Evolutionary conservation across 2,888 invertebrate genomes (phyloP), one percentile per base, ranked within the genome.

Genomic region (Agrotis ipsilon): DNA sequence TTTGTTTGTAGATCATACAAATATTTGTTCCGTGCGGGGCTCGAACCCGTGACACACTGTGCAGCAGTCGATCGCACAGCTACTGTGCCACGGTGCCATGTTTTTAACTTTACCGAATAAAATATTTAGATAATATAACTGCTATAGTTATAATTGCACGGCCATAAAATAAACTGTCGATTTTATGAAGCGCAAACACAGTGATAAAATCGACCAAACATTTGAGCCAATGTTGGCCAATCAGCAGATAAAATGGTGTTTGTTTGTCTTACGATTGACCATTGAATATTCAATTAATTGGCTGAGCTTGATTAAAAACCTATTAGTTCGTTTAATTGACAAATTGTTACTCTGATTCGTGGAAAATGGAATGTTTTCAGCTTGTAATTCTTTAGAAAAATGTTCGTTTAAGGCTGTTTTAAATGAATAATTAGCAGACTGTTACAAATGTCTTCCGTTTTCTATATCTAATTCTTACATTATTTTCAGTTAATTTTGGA

Each of bases 271-370:
- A 27, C 27, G 51, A 65, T 72, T 70, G 52, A 32, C 24, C 45
- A 55, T 52, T 67, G 48, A 76, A 80, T 65, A 67, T 72, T 69
- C 39, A 57, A 49, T 57, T 57, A 67, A 62, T 80, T 72, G 45
- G 21, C 52, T 16, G 14, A 21, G 68, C 19, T 61, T 71, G 21
- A 63, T 75, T 46, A 21, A 70, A 68, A 68, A 21, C 19, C 27
- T 3, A 67, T 59, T 24, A 59, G 13, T 46, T 64, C 7, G 27
- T 32, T 54, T 7, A 45, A 60, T 45, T 24, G 32, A 45, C 24
- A 19, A 60, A 60, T 65, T 46, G 24, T 58, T 24, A n/a, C 21
- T 49, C 1, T 13, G 48, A 70, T 32, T 61, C 11, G 4, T 60
- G 46, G 2, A 43, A 19, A 46, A 45, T 39, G n/a, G 6, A 24